Conservation (phyloP, 2,888 invertebrate species). For the Eupithecia vulgata region DNA sequence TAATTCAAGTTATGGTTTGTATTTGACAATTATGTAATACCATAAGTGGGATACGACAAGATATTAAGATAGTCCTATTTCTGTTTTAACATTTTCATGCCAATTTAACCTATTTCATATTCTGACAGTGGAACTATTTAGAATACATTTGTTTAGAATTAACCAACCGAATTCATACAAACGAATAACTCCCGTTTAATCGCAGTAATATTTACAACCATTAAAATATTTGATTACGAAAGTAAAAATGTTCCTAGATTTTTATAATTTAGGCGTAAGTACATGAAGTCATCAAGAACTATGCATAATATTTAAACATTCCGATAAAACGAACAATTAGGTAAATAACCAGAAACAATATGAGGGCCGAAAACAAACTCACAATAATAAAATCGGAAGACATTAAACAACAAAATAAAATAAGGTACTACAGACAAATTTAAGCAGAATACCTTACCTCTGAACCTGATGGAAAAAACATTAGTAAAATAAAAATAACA, state of each 20-base stretch:
- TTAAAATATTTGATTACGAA: background rate
- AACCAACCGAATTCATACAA: constrained; percentile 16
- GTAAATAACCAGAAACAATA: constrained; percentile 19
- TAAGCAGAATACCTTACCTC: constrained; percentile 78
- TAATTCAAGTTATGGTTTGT: background rate
- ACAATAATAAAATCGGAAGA: constrained; percentile 41
- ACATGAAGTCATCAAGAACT: constrained; percentile 19
- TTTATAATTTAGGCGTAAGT: background rate
- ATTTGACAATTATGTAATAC: constrained; percentile 7
- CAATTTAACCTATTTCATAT: constrained; percentile 15
- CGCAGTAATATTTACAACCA: background rate
- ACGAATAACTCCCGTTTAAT: constrained; percentile 16
- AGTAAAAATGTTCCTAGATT: background rate
- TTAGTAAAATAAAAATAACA: constrained; percentile 34
- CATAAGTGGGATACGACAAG: constrained; percentile 26
- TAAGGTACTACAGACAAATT: constrained; percentile 59
- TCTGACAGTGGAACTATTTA: constrained; percentile 11
- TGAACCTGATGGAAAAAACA: constrained; percentile 75
- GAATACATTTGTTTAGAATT: constrained; percentile 17
- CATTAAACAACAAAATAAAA: constrained; percentile 53
- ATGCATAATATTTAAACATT: constrained; percentile 20
- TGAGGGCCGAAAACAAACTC: constrained; percentile 22
- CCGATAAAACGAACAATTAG: constrained; percentile 14
- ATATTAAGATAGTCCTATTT: constrained; percentile 7
- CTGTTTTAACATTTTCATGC: constrained; percentile 12